Conservation (phyloP, 1,140 invertebrate genomes). For the Danaus plexippus region DNA sequence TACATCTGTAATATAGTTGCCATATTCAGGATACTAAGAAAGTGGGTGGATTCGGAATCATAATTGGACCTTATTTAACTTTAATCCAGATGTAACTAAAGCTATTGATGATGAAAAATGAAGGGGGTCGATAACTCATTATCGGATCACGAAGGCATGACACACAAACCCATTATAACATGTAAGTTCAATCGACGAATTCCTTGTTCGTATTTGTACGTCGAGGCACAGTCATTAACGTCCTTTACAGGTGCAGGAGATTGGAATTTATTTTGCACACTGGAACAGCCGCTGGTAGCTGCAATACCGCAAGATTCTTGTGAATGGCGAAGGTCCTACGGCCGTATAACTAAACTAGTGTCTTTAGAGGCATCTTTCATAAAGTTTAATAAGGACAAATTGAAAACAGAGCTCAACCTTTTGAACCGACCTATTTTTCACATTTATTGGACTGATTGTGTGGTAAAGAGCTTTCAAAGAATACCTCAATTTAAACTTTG, state of each 20-base stretch:
- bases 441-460: constrained; percentile 95
- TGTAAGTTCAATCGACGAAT: constrained; percentile 58
- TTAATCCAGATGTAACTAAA: constrained; percentile 57
- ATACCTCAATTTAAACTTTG: constrained; percentile 8
- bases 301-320: constrained; percentile 87
- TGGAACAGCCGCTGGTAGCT: constrained; percentile 83
- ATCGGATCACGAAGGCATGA: constrained; percentile 63
- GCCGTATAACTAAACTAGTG: constrained; percentile 85
- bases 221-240: not conserved
- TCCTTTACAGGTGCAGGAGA: constrained; percentile 85
- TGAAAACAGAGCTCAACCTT: constrained; percentile 82
- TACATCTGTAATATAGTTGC: constrained; percentile 9
- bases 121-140: constrained; percentile 65
- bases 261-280: constrained; percentile 85
- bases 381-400: constrained; percentile 81
- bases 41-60: constrained; percentile 22
- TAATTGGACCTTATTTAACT: constrained; percentile 42
- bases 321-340: constrained; percentile 91
- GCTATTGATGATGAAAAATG: constrained; percentile 65
- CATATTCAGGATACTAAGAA: constrained; percentile 12
- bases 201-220: not conserved
- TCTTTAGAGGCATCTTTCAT: constrained; percentile 88
- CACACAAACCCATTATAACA: constrained; percentile 73
- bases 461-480: constrained; percentile 73
- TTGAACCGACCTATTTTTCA: constrained; percentile 92